Percentiles rank a stretch among this genome's conserved stretches.
phyloP scores from a whole-genome alignment of 2,888 invertebrate genomes.

The Plutella xylostella region DNA sequence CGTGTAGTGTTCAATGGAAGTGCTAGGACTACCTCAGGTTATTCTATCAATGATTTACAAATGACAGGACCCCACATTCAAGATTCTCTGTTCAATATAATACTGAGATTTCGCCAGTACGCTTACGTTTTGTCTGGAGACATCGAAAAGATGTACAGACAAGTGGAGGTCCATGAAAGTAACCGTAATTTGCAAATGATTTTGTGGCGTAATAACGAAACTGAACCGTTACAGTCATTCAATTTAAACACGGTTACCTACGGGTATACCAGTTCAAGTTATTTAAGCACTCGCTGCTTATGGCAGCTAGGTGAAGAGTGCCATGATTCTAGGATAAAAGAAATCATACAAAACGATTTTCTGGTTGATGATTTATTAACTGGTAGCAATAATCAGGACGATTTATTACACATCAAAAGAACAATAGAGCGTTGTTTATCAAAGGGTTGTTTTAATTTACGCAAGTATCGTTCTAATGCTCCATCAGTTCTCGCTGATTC shows the following conservation, averaged over 20 bases:
- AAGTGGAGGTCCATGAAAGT: neutral
- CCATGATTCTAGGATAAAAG: neutral
- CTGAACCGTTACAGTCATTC: slow-evolving; percentile 3
- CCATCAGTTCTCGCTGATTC: neutral
- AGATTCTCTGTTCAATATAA: neutral
- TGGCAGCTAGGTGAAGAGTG: slow-evolving; percentile 8
- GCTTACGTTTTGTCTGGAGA: slow-evolving; percentile 1
- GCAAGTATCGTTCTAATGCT: slow-evolving; percentile 11
- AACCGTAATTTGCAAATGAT: slow-evolving; percentile 9
- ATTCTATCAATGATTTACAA: neutral
- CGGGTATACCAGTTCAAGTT: slow-evolving; percentile 6
- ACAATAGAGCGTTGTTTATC: neutral
- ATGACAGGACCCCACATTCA: neutral
- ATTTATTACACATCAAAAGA: neutral
- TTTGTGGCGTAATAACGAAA: slow-evolving; percentile 8
- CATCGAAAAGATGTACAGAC: slow-evolving; percentile 20
- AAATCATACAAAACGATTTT: neutral
- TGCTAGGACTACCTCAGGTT: slow-evolving; percentile 18
- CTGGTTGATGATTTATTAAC: neutral
- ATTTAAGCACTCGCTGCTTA: slow-evolving; percentile 2
- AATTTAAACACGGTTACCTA: slow-evolving; percentile 8
- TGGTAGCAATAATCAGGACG: neutral
- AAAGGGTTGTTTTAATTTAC: slow-evolving; percentile 9
- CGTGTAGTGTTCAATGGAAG: slow-evolving; percentile 22
- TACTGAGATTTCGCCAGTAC: neutral